A percentile compares a stretch with the other conserved stretches of the same genome.
These are phyloP conservation scores for Abrostola triplasia DNA, from an alignment of 2,888 invertebrate species.

Conservation along the genomic window DNA sequence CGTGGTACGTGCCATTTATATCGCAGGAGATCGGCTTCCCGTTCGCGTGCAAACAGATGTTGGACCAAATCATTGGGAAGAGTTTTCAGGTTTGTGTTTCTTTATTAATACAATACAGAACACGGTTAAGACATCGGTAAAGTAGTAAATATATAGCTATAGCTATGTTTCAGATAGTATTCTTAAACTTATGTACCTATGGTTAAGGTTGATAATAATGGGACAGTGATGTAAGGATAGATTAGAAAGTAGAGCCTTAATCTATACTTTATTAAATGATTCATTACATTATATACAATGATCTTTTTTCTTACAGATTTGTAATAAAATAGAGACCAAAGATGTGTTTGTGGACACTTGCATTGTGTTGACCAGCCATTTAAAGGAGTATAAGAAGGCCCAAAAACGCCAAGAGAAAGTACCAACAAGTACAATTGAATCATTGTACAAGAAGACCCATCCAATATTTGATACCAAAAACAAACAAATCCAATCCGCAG, in stretches of 20 bases:
- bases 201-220: too few species aligned
- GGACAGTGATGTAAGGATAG: too few species aligned
- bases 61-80: constrained; percentile 84
- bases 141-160: too few species aligned
- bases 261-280: not conserved
- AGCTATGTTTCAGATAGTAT: too few species aligned
- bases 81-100: constrained; percentile 83
- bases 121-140: constrained; percentile 2
- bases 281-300: not conserved
- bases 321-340: constrained; percentile 82
- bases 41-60: constrained; percentile 84
- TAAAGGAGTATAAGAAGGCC: constrained; percentile 90
- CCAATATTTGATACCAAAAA: constrained; percentile 65
- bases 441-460: constrained; percentile 84
- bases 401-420: constrained; percentile 88
- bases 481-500: constrained; percentile 80
- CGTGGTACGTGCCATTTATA: constrained; percentile 84
- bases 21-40: constrained; percentile 86
- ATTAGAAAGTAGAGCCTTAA: too few species aligned
- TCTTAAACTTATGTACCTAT: too few species aligned
- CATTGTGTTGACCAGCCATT: constrained; percentile 88
- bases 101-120: too few species aligned
- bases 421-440: constrained; percentile 77
- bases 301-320: constrained; percentile 69
- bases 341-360: constrained; percentile 81